These are phyloP conservation scores for Chrysaora quinquecirrha DNA, from an alignment of 30 jellyfish, hydroid and myxozoan genomes.

Conservation along the genomic window DNA sequence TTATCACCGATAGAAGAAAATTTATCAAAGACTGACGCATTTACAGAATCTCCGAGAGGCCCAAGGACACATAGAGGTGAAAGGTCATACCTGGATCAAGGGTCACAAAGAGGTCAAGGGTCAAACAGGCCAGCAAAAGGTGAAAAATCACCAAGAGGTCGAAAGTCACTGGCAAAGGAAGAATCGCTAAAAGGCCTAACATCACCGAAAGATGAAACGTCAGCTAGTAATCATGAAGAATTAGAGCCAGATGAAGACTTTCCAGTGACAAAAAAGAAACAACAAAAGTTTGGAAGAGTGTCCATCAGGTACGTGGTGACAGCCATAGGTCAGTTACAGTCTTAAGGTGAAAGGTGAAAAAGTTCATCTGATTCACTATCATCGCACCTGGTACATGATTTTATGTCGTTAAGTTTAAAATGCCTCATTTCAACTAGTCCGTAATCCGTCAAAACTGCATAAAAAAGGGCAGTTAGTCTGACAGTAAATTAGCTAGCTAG, in stretches of 20 bases:
- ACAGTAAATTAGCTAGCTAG: too few species aligned
- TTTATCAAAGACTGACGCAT: not conserved
- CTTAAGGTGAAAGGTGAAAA: too few species aligned
- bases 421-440: too few species aligned
- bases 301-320: conserved; percentile 57
- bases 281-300: conserved; percentile 6
- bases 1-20: conserved; percentile 11
- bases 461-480: too few species aligned
- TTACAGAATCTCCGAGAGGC: conserved; percentile 8
- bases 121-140: not conserved
- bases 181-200: not conserved
- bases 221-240: not conserved
- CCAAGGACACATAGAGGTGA: not conserved
- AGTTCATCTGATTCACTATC: too few species aligned
- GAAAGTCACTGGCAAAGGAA: conserved; percentile 10
- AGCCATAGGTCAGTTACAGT: too few species aligned
- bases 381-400: too few species aligned
- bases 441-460: too few species aligned
- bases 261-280: not conserved
- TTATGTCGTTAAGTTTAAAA: too few species aligned
- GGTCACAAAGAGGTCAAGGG: not conserved
- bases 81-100: not conserved
- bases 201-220: not conserved
- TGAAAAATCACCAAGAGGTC: conserved; percentile 9
- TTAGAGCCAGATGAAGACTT: not conserved